Evolutionary conservation across 2,888 invertebrate genomes (phyloP).

Genomic region (Dolichopus griseipennis): DNA sequence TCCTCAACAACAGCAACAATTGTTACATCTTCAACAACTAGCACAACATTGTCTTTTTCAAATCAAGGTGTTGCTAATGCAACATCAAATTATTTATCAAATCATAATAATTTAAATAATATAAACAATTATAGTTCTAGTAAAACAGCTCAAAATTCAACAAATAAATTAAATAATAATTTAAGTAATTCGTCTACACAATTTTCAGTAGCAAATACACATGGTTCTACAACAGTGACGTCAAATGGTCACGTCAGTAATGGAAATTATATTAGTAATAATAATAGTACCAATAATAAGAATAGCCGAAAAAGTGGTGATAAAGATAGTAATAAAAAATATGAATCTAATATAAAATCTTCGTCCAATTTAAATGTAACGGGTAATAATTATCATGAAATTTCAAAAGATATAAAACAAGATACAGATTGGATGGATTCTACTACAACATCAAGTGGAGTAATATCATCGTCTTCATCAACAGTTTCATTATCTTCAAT

Average conservation of each 20-base stretch:
- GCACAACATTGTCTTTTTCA: slow-evolving; percentile 4
- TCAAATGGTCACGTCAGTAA: slow-evolving; percentile 25
- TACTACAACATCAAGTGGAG: slow-evolving; percentile 19
- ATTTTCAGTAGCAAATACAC: slow-evolving; percentile 13
- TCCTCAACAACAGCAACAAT: slow-evolving; percentile 21
- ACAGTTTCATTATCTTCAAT: neutral
- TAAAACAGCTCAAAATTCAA: slow-evolving; percentile 27
- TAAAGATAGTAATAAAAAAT: slow-evolving; percentile 34
- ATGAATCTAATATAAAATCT: slow-evolving; percentile 18
- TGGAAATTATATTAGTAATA: slow-evolving; percentile 19
- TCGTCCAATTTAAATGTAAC: slow-evolving; percentile 21
- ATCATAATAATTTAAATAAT: slow-evolving; percentile 25
- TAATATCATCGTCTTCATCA: neutral
- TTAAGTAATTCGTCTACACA: slow-evolving; percentile 10
- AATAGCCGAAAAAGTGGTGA: slow-evolving; percentile 37
- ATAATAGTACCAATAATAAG: slow-evolving; percentile 12
- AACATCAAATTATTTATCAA: slow-evolving; percentile 4
- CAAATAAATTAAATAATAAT: slow-evolving; percentile 9
- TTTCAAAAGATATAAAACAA: slow-evolving; percentile 7
- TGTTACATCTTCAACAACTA: slow-evolving; percentile 12
- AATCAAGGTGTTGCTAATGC: neutral
- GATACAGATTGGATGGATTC: neutral
- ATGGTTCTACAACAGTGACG: slow-evolving; percentile 19
- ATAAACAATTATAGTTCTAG: slow-evolving; percentile 26
- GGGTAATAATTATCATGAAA: slow-evolving; percentile 24